A percentile compares a stretch with the other conserved stretches of the same genome.
Conservation (phyloP, 2,888 invertebrate species). For the Sisyra nigra region DNA sequence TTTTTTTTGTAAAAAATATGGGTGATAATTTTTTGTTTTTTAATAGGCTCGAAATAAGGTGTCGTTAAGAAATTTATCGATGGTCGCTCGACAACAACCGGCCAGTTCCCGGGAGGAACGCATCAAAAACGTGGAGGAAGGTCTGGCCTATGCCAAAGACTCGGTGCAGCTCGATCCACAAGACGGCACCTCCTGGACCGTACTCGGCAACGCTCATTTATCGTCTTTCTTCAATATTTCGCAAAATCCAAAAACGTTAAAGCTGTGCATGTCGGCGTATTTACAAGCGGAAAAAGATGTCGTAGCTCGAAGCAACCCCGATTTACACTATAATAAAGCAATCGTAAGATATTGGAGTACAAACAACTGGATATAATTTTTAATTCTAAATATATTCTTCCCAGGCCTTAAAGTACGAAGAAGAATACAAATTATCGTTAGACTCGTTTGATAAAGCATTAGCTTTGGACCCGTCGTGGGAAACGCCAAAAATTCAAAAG, state of each 20-base stretch:
- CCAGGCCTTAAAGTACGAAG: conserved; percentile 64
- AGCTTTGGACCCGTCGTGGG: conserved; percentile 62
- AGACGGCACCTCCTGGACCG: conserved; percentile 72
- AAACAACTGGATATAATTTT: conserved; percentile 4
- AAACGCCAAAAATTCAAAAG: conserved; percentile 42
- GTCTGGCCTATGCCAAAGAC: conserved; percentile 64
- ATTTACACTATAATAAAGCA: conserved; percentile 71
- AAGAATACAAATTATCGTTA: conserved; percentile 54
- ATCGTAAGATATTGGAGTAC: conserved; percentile 44
- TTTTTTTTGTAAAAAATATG: too few species aligned
- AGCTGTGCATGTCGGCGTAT: conserved; percentile 64
- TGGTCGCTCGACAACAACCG: conserved; percentile 55
- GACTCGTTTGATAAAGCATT: conserved; percentile 50
- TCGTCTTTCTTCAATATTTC: conserved; percentile 60
- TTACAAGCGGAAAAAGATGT: conserved; percentile 60
- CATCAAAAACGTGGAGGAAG: conserved; percentile 45
- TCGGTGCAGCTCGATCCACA: conserved; percentile 60
- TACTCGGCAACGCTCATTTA: conserved; percentile 72
- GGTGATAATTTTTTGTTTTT: conserved; percentile 14
- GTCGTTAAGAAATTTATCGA: conserved; percentile 64
- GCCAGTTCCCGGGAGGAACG: conserved; percentile 32
- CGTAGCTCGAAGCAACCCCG: conserved; percentile 53
- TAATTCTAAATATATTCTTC: conserved; percentile 12
- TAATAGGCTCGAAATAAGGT: conserved; percentile 57
- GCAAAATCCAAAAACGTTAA: conserved; percentile 54